Evolutionary conservation across 2,113 vertebrate species (phyloP).

Genomic region (Campylomormyrus numenius): DNA sequence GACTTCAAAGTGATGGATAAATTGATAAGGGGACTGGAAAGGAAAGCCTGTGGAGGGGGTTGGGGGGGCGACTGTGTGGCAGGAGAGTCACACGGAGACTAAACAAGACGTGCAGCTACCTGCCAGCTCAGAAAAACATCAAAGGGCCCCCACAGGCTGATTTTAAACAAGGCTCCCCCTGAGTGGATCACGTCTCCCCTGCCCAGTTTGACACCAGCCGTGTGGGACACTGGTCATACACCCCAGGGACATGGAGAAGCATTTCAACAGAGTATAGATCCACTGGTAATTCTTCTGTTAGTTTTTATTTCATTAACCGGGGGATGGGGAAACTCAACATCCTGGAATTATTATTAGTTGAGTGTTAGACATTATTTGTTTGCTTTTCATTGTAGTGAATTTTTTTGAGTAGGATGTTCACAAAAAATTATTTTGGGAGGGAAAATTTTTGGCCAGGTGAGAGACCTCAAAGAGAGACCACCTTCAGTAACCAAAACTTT

Average conservation of each 20-base stretch:
- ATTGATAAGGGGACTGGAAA: not conserved
- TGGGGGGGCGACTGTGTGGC: not conserved
- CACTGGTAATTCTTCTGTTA: not conserved
- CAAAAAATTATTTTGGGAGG: not conserved
- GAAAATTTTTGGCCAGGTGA: not conserved
- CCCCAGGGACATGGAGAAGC: not conserved
- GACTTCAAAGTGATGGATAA: not conserved
- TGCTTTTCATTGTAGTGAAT: not conserved
- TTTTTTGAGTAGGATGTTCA: not conserved
- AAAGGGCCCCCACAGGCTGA: not conserved
- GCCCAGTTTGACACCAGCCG: not conserved
- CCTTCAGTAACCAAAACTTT: not conserved
- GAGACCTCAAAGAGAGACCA: not conserved
- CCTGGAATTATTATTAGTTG: not conserved
- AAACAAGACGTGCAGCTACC: not conserved
- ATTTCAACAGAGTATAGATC: not conserved
- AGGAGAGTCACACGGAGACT: not conserved
- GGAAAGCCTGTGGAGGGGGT: not conserved
- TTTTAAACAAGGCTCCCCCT: not conserved
- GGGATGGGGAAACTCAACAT: not conserved
- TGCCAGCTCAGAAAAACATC: not conserved
- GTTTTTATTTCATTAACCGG: not conserved
- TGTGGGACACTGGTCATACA: not conserved
- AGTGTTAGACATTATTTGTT: not conserved
- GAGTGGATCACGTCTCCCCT: not conserved